These are phyloP conservation scores for Dysidea cf. avara DNA, from an alignment of 37 sponge, comb jelly and placozoan species.

Conservation along the genomic window DNA sequence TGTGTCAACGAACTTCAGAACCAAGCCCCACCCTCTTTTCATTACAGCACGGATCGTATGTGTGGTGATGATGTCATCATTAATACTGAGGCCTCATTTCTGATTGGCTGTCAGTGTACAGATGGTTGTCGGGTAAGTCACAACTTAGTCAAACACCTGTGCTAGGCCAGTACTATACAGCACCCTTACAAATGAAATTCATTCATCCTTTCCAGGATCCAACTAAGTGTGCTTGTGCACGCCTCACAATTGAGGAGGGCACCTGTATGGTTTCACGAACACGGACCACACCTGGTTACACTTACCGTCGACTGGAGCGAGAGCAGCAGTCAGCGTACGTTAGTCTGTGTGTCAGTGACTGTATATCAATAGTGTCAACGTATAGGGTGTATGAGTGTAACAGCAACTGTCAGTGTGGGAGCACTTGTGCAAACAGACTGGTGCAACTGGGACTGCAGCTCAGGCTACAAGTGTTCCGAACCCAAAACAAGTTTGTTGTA, in stretches of 20 bases:
- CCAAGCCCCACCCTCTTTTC: conserved; percentile 34
- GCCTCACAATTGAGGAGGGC: conserved; percentile 58
- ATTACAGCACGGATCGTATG: conserved; percentile 47
- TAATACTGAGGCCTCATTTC: conserved; percentile 37
- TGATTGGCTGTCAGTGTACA: conserved; percentile 67
- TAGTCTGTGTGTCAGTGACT: neutral
- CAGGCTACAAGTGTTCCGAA: conserved; percentile 76
- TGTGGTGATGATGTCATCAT: conserved; percentile 29
- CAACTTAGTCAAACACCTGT: neutral
- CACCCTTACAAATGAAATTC: too few relatives aligned
- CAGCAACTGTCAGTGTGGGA: conserved; percentile 59
- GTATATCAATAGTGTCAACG: neutral
- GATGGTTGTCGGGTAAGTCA: conserved; percentile 42
- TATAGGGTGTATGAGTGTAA: conserved; percentile 91
- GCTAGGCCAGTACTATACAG: too few relatives aligned
- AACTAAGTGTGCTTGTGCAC: conserved; percentile 62
- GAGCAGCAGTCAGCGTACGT: conserved; percentile 48
- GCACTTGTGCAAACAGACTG: conserved; percentile 76
- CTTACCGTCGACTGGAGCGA: conserved; percentile 30
- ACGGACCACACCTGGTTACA: conserved; percentile 26
- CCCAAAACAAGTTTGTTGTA: conserved; percentile 42
- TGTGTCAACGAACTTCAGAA: conserved; percentile 40
- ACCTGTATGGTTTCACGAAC: conserved; percentile 2
- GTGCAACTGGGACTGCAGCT: conserved; percentile 71
- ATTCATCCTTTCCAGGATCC: conserved; percentile 12